phyloP scores from a whole-genome alignment of 2,113 vertebrate genomes.

The Psittacula cyanocephala region DNA sequence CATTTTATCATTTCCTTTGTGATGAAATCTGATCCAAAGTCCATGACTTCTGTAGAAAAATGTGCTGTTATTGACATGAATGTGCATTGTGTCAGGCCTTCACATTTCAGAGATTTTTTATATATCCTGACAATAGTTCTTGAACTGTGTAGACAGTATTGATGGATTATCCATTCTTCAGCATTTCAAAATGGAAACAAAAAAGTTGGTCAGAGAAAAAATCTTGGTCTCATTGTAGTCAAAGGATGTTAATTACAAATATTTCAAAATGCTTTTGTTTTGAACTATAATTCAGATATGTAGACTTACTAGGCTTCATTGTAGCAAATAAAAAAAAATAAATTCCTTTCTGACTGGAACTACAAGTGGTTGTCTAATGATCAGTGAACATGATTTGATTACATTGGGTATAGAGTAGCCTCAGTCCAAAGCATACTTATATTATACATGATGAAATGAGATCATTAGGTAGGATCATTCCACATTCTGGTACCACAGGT shows the following conservation, averaged over 20 bases:
- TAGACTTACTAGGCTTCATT: neutral
- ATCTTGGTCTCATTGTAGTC: neutral
- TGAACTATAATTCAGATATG: neutral
- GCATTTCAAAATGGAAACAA: slow-evolving; percentile 54
- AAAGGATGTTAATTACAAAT: neutral
- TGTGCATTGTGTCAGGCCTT: slow-evolving; percentile 59
- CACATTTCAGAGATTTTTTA: slow-evolving; percentile 47
- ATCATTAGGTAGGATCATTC: neutral
- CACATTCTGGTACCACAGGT: neutral
- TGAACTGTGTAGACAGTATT: slow-evolving; percentile 51
- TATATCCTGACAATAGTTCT: slow-evolving; percentile 55
- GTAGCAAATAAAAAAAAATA: neutral
- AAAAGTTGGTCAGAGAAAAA: neutral
- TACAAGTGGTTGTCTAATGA: neutral
- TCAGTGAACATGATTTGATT: neutral
- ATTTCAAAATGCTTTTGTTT: slow-evolving; percentile 36
- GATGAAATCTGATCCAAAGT: slow-evolving; percentile 60
- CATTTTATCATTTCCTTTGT: slow-evolving; percentile 57
- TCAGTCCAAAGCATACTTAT: neutral
- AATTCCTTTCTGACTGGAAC: neutral
- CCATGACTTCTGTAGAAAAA: slow-evolving; percentile 49
- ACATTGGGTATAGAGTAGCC: neutral
- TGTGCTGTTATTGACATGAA: slow-evolving; percentile 51
- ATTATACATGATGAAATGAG: neutral
- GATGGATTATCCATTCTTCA: slow-evolving; percentile 66